Percentiles rank a stretch among this genome's conserved stretches.
Conservation (phyloP, 1,140 invertebrate genomes). For the Pseudomyrmex gracilis region DNA sequence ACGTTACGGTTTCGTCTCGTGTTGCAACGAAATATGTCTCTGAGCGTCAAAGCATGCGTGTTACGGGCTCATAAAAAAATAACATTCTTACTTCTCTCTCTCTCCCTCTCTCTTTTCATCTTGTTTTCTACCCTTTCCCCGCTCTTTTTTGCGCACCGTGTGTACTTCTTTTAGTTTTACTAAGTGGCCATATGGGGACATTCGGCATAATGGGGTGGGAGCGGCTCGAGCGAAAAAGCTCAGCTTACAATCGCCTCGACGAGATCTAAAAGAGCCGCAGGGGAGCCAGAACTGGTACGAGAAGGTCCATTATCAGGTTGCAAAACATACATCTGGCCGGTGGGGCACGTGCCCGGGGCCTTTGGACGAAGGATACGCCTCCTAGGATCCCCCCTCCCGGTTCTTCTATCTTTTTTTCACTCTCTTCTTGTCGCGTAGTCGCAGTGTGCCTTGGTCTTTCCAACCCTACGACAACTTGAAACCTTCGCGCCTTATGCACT, state of each 20-base stretch:
- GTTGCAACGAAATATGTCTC: slow-evolving; percentile 43
- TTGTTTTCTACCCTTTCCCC: neutral
- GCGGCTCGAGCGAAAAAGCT: slow-evolving; percentile 80
- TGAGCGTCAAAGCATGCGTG: slow-evolving; percentile 34
- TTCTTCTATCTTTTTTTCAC: too few relatives aligned
- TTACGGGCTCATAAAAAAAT: slow-evolving; percentile 46
- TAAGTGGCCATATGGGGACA: slow-evolving; percentile 83
- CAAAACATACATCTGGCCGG: slow-evolving; percentile 84
- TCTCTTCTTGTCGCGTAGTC: neutral
- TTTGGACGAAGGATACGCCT: slow-evolving; percentile 76
- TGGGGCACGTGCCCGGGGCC: slow-evolving; percentile 79
- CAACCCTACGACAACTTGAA: slow-evolving; percentile 59
- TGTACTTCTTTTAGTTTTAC: slow-evolving; percentile 70
- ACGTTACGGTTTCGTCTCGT: slow-evolving; percentile 34
- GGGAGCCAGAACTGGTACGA: slow-evolving; percentile 79
- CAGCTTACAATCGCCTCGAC: slow-evolving; percentile 82
- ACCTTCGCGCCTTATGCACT: slow-evolving; percentile 46
- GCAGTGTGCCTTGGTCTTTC: neutral
- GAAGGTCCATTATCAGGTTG: slow-evolving; percentile 84
- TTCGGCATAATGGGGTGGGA: slow-evolving; percentile 74
- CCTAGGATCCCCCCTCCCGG: slow-evolving; percentile 65
- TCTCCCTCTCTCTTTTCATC: neutral
- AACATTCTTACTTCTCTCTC: slow-evolving; percentile 23
- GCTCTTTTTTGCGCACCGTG: slow-evolving; percentile 18
- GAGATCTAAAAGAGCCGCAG: slow-evolving; percentile 84